phyloP scores from a whole-genome alignment of 2,888 invertebrate species.

The Zaprionus bogoriensis region DNA sequence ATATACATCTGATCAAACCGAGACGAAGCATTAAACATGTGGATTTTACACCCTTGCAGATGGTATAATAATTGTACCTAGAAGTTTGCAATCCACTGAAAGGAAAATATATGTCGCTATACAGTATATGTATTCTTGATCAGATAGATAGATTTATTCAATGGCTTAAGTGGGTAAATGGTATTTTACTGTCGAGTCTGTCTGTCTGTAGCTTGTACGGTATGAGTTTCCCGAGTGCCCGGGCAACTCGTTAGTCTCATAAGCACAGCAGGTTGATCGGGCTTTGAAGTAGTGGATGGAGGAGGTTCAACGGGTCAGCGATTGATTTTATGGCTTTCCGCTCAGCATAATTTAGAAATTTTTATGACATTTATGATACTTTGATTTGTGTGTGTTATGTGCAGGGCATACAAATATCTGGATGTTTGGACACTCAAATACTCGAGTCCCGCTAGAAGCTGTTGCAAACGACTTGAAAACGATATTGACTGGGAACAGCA shows the following conservation, averaged over 20 bases:
- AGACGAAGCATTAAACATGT: no score
- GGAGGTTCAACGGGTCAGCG: constrained; percentile 3
- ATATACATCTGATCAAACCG: no score
- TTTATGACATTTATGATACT: constrained; percentile 25
- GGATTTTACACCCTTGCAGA: no score
- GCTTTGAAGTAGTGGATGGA: constrained; percentile 7
- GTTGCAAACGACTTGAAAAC: constrained; percentile 31
- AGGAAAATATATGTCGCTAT: no score
- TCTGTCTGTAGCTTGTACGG: no score
- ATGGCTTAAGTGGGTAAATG: no score
- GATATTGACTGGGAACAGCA: constrained; percentile 26
- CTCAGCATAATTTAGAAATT: constrained; percentile 37
- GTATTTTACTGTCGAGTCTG: no score
- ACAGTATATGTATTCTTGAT: no score
- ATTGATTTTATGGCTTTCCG: constrained; percentile 6
- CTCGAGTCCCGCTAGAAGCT: constrained; percentile 5
- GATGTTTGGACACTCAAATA: neutral
- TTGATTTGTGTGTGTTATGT: constrained; percentile 42
- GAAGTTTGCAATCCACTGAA: no score
- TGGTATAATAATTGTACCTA: no score
- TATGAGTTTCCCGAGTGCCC: no score
- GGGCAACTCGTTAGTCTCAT: neutral
- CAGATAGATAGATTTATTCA: no score
- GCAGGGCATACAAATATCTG: constrained; percentile 18
- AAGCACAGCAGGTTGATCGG: neutral